A percentile compares a stretch with the other conserved stretches of the same genome.
These are phyloP conservation scores for Tethya wilhelma DNA, from an alignment of 37 sponge, comb jelly and placozoan species.

Conservation along the genomic window DNA sequence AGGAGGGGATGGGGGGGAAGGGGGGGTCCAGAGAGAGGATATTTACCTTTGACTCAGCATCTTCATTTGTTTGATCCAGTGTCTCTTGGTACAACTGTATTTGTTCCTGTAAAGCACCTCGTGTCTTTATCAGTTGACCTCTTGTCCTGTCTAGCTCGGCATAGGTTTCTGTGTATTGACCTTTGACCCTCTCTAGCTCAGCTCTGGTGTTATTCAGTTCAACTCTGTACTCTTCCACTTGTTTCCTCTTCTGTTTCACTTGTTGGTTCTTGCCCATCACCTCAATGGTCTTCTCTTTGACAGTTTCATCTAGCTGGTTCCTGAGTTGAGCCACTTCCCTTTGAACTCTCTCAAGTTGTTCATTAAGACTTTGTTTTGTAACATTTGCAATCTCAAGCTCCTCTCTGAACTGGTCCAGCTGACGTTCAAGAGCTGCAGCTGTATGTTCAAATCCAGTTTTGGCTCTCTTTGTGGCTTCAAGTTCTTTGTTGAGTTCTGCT, in stretches of 20 bases:
- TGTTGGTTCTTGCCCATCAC: constrained; percentile 20
- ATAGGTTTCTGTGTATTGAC: neutral
- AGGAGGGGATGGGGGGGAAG: too few species aligned
- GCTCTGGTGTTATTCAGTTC: neutral
- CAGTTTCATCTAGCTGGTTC: neutral
- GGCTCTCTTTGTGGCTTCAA: too few species aligned
- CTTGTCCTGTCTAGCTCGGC: neutral
- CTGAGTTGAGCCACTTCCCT: neutral
- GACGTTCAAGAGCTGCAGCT: too few species aligned
- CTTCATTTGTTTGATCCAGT: neutral
- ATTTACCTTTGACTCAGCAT: neutral
- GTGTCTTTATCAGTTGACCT: neutral
- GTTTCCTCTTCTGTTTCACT: constrained; percentile 28
- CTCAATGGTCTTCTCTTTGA: neutral
- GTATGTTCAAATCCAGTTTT: too few species aligned
- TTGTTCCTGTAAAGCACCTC: neutral
- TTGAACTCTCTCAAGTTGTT: neutral
- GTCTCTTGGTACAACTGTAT: neutral
- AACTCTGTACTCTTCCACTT: constrained; percentile 10
- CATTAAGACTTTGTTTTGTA: too few species aligned
- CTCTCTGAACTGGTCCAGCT: too few species aligned
- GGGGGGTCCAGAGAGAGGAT: too few species aligned
- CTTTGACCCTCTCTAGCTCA: neutral
- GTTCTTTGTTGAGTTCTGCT: too few species aligned
- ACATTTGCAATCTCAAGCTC: too few species aligned